Evolutionary conservation across 2,113 vertebrate genomes (phyloP), one percentile per base, ranked within the genome.

Genomic region (Tursiops truncatus): DNA sequence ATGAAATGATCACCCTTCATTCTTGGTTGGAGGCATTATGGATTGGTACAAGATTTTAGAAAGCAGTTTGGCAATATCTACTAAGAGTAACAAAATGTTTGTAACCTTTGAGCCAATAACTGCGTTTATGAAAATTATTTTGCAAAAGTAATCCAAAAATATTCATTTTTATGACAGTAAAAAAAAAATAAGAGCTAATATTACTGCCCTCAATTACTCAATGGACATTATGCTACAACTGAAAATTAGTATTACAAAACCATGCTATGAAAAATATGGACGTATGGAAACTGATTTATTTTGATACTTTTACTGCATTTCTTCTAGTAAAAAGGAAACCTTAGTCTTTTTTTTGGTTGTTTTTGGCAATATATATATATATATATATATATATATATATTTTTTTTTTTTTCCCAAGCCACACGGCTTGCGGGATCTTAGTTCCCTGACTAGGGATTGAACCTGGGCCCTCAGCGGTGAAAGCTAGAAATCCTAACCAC

Each of bases 61-160:
- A 98, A 92, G 23, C 8, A 58, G 0, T 91, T 80, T 95, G 84
- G 36, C 65, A 97, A 13, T 79, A 79, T 62, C 36, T 82, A 53
- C 62, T 74, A 33, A 67, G 38, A 73, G 5, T 12, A 50, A 92
- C 65, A 87, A 86, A 76, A 70, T 81, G 63, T 83, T 86, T 86
- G 6, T n/a, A 83, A 53, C 2, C 5, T 97, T 94, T 91, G 53
- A 88, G 60, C 36, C n/a, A 90, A 91, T 85, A 89, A 95, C 79
- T 88, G 13, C 10, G 68, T 86, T 76, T 89, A 36, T 87, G 62
- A 62, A 87, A 84, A 90, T 92, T 80, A 56, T 90, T 91, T 93
- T 74, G 38, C 15, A 77, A 89, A 91, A 86, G n/a, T 77, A 81
- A 92, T 38, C 14, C 21, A 28, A 62, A 93, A 76, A 80, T 8